Evolutionary conservation across 2,888 invertebrate species (phyloP), one percentile per base, ranked within the genome.

Genomic region (Herminia tarsipennalis): DNA sequence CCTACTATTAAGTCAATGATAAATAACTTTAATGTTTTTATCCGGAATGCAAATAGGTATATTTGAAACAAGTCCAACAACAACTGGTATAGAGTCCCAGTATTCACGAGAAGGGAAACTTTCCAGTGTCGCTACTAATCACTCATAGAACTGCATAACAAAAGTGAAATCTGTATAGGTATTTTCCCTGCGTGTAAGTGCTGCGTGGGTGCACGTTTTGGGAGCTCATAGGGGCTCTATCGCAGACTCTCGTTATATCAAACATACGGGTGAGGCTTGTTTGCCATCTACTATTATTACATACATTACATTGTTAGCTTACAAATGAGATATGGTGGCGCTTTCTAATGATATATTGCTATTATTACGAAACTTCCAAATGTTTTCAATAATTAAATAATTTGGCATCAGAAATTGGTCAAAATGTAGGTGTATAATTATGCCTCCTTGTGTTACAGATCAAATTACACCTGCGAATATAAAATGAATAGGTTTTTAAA

Each of bases 131-230:
- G 41, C 42, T 43, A 38, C 29, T 43, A 59, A 47, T 57, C 30
- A 46, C 33, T 51, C 58, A 56, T 58, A 62, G 55, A 69, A 58
- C 66, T 65, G 66, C 67, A 63, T 69, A 76, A 78, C 72, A 81
- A 84, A 87, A 88, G 88, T 84, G 87, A 88, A 88, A 88, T 78
- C 77, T 55, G 66, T 56, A 59, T 36, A 66, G n/a, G n/a, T n/a
- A n/a, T 68, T 76, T 80, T 81, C 70, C 72, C 73, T 70, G 68
- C 51, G 29, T 55, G 47, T 35, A 10, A 38, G 39, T 34, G 61
- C 40, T 35, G 35, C 43, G 57, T 39, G 48, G 58, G 45, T 50
- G 57, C 49, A 53, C 64, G 58, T 66, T 70, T 74, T 70, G 57
- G 48, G 59, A 62, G 47, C 48, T 54, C 60, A 87, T 88, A 72